A percentile compares a stretch with the other conserved stretches of the same genome.
Conservation (phyloP, 1,140 invertebrate genomes). For the Drosophila pectinifera region DNA sequence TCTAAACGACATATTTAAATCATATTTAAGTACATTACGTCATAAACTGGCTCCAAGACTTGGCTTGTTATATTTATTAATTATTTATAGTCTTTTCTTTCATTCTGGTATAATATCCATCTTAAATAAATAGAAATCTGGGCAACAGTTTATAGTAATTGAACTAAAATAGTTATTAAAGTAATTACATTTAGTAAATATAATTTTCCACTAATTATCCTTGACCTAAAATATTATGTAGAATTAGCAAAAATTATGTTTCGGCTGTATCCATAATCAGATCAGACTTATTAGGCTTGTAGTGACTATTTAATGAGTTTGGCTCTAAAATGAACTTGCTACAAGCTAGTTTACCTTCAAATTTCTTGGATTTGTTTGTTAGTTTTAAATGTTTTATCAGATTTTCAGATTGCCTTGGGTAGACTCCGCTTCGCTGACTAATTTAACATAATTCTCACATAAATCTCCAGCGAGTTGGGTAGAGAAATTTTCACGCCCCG, state of each 20-base stretch:
- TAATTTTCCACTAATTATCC: neutral
- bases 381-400: conserved; percentile 44
- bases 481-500: conserved; percentile 80
- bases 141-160: too few relatives aligned
- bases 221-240: neutral
- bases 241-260: neutral
- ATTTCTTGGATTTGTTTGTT: conserved; percentile 27
- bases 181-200: neutral
- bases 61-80: too few relatives aligned
- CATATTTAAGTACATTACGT: too few relatives aligned
- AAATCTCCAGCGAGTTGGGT: conserved; percentile 73
- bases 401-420: conserved; percentile 20
- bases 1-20: too few relatives aligned
- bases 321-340: neutral
- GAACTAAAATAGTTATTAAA: too few relatives aligned
- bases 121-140: too few relatives aligned
- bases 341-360: conserved; percentile 30
- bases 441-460: conserved; percentile 83
- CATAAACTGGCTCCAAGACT: too few relatives aligned
- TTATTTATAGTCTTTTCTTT: too few relatives aligned
- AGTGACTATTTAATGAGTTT: conserved; percentile 12
- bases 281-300: conserved; percentile 1
- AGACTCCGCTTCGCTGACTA: conserved; percentile 63
- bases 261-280: neutral
- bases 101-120: too few relatives aligned